Evolutionary conservation across 2,888 invertebrate genomes (phyloP).

Genomic region (Eurytoma californica): DNA sequence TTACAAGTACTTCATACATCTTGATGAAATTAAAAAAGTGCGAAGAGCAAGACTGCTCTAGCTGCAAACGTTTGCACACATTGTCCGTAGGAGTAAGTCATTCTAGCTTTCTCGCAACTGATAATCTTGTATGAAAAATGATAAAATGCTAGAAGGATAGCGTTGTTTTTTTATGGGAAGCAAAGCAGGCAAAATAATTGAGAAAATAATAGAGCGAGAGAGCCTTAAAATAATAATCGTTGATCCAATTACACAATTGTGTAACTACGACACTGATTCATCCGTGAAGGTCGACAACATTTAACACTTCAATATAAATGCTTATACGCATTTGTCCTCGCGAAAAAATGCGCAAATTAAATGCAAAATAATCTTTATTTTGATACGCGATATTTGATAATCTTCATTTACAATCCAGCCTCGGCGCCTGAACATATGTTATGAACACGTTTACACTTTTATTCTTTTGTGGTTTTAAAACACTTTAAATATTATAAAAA

Average conservation of each 20-base stretch:
- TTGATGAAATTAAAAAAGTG: too few relatives aligned
- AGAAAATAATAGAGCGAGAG: background rate
- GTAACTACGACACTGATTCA: conserved; percentile 24
- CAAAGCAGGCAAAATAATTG: background rate
- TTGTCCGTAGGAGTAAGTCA: too few relatives aligned
- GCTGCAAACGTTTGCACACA: too few relatives aligned
- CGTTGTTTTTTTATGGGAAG: background rate
- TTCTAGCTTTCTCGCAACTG: too few relatives aligned
- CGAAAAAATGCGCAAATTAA: background rate
- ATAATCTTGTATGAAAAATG: too few relatives aligned
- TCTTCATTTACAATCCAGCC: background rate
- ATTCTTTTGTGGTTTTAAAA: too few relatives aligned
- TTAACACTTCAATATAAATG: conserved; percentile 4
- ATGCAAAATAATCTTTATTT: background rate
- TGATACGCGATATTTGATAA: background rate
- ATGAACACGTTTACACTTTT: too few relatives aligned
- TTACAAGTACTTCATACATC: too few relatives aligned
- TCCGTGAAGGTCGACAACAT: conserved; percentile 28
- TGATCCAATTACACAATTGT: conserved; percentile 10
- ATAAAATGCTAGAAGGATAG: too few relatives aligned
- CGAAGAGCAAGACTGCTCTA: too few relatives aligned
- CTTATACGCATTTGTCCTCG: background rate
- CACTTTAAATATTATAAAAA: too few relatives aligned
- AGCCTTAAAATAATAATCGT: background rate
- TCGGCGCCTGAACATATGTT: too few relatives aligned